These are phyloP conservation scores for Liasis olivaceus DNA, from an alignment of 2,797 vertebrate species.

Conservation along the genomic window DNA sequence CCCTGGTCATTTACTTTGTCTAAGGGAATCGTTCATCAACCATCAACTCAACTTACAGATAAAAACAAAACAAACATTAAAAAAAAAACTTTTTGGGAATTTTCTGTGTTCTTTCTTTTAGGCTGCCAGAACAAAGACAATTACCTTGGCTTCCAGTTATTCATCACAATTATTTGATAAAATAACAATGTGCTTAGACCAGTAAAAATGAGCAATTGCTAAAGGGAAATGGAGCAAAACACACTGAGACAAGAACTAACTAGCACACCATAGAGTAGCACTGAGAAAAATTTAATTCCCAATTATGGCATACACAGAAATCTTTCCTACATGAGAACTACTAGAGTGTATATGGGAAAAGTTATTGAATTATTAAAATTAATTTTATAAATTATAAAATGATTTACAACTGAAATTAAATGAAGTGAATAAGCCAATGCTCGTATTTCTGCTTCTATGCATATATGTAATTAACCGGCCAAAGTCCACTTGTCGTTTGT, in stretches of 20 bases:
- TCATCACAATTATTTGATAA: not conserved
- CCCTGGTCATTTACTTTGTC: not conserved
- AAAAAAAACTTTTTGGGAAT: not conserved
- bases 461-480: not conserved
- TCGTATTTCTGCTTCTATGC: not conserved
- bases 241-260: conserved; percentile 25
- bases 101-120: not conserved
- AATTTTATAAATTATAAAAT: conserved; percentile 10
- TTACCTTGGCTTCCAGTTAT: not conserved
- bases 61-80: not conserved
- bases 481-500: not conserved
- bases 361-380: conserved; percentile 20
- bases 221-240: conserved; percentile 22
- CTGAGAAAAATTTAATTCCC: not conserved
- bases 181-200: conserved; percentile 1
- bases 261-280: not conserved
- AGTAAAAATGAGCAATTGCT: conserved; percentile 22
- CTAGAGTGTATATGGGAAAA: not conserved
- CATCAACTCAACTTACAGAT: not conserved
- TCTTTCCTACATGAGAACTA: not conserved
- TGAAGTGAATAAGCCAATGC: not conserved
- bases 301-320: not conserved
- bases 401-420: not conserved
- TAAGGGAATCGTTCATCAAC: not conserved
- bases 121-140: not conserved